Base-by-base conservation (phyloP, 2,113 vertebrate species). In the Oryzias woworae region DNA sequence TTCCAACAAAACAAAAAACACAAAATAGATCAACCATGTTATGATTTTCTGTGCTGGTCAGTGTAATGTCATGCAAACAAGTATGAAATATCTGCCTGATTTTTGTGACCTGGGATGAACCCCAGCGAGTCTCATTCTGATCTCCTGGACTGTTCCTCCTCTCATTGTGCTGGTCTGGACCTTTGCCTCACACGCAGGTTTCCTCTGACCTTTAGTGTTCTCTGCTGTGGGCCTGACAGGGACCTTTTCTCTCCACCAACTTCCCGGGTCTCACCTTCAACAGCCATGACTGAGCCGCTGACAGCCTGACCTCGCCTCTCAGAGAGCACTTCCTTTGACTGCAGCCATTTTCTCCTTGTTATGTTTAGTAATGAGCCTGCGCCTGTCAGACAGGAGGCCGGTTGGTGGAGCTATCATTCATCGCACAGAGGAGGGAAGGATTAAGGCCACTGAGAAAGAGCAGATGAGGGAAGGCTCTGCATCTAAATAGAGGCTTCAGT, bases 391-490 rank as follows among this genome's bases (percentile, higher is more conserved):
- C 26, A 49, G 51, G 59, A 61, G 67, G 49, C 48, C 46, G n/a
- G 74, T 71, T 67, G 66, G 62, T 78, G 59, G 77, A 72, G 80
- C 85, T 69, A 86, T 88, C 86, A 80, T 83, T 90, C 86, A 88
- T 76, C 54, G 63, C 43, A 46, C 55, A 71, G 80, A 82, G 69
- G 62, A 77, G 73, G 72, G 50, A 71, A 76, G 81, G 88, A 88
- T 82, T 86, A 81, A 82, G 77, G 84, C 75, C 77, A 68, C 26
- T 68, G 74, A 84, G 73, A 78, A 65, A 78, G 69, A 81, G 79
- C 56, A 42, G 65, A 60, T 20, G 77, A 77, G 85, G 79, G 69
- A 70, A 50, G 73, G 82, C 61, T 75, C 75, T 87, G 88, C 81
- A 87, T 90, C 74, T 61, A 87, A 90, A 90, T 89, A 76, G 53